Percentiles rank a stretch among this genome's conserved stretches.
Evolutionary conservation across 2,888 invertebrate genomes (phyloP).

Genomic region (Coecobrya sp.): DNA sequence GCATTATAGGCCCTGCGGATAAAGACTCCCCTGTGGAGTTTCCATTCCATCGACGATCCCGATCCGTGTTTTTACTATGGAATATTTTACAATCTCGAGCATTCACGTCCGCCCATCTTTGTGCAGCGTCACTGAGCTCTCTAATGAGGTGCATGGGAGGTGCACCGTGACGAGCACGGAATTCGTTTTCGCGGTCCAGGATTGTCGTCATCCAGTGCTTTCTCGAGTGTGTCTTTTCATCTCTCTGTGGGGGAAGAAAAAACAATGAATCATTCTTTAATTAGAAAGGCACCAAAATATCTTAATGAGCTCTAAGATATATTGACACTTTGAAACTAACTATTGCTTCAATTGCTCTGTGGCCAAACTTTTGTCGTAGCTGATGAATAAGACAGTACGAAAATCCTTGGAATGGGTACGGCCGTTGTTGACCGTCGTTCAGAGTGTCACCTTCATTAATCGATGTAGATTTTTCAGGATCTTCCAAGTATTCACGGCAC

Average conservation of each 20-base stretch:
- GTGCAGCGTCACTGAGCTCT: slow-evolving; percentile 62
- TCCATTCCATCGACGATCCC: slow-evolving; percentile 10
- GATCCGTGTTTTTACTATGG: slow-evolving; percentile 47
- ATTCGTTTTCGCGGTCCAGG: slow-evolving; percentile 65
- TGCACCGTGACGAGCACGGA: slow-evolving; percentile 59
- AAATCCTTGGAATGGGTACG: slow-evolving; percentile 70
- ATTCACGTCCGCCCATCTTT: slow-evolving; percentile 62
- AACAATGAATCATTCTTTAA: background rate
- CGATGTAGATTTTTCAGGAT: slow-evolving; percentile 26
- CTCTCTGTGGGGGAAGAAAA: slow-evolving; percentile 42
- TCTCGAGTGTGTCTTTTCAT: slow-evolving; percentile 30
- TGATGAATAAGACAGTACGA: slow-evolving; percentile 56
- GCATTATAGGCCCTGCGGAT: slow-evolving; percentile 20
- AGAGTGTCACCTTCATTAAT: slow-evolving; percentile 60
- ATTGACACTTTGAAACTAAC: slow-evolving; percentile 10
- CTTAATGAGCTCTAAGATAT: background rate
- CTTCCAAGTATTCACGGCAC: slow-evolving; percentile 35
- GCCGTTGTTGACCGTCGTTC: slow-evolving; percentile 38
- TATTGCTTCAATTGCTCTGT: slow-evolving; percentile 59
- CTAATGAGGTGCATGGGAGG: slow-evolving; percentile 26
- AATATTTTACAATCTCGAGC: slow-evolving; percentile 58
- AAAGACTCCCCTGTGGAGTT: slow-evolving; percentile 56
- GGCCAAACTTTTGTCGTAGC: slow-evolving; percentile 38
- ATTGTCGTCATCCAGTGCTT: slow-evolving; percentile 58
- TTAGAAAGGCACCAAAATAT: background rate